A percentile compares a stretch with the other conserved stretches of the same genome.
These are phyloP conservation scores for Echinops telfairi DNA, from an alignment of 2,113 vertebrate genomes.

Conservation along the genomic window DNA sequence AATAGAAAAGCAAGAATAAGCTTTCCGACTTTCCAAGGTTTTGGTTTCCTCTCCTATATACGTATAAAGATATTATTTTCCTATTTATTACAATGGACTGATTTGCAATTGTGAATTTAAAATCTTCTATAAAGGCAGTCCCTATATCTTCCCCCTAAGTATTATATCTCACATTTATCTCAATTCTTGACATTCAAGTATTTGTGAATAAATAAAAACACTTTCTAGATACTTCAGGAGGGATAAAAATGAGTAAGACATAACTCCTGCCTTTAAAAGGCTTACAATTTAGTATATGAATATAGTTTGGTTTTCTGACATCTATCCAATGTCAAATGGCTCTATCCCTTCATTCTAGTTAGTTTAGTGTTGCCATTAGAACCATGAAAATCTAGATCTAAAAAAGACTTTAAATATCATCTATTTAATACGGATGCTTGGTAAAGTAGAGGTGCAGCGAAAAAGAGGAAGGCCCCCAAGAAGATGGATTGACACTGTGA, in stretches of 20 bases:
- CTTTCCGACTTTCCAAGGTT: background rate
- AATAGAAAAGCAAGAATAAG: conserved; percentile 20
- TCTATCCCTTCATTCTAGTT: background rate
- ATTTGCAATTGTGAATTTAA: background rate
- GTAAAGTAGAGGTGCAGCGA: too few species aligned
- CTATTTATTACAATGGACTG: background rate
- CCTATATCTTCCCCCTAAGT: background rate
- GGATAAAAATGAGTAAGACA: conserved; percentile 7
- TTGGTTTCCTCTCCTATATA: background rate
- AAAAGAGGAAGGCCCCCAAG: too few species aligned
- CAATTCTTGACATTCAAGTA: background rate
- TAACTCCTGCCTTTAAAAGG: background rate
- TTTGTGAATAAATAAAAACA: conserved; percentile 22
- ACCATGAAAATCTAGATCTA: background rate
- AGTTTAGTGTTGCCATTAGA: background rate
- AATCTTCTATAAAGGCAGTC: background rate
- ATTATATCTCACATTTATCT: conserved; percentile 2
- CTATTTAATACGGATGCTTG: background rate
- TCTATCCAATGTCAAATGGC: background rate
- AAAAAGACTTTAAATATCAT: background rate
- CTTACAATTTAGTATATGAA: background rate
- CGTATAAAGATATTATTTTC: background rate
- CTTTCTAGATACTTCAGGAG: background rate
- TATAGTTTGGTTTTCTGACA: conserved; percentile 3
- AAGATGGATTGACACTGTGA: too few species aligned